A percentile compares a stretch with the other conserved stretches of the same genome.
Evolutionary conservation across 2,888 invertebrate genomes (phyloP).

Genomic region (Gandaritis pyraliata): DNA sequence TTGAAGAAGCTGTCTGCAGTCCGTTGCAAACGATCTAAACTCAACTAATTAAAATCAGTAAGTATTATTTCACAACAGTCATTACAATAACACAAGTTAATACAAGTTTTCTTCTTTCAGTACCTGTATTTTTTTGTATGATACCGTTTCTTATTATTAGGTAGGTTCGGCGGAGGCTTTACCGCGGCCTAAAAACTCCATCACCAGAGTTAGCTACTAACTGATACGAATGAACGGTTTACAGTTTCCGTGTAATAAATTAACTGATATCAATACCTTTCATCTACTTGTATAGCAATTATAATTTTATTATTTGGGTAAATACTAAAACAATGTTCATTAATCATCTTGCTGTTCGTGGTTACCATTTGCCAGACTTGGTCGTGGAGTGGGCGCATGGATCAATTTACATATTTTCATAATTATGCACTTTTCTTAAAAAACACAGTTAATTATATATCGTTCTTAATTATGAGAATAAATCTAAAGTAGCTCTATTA

Average conservation of each 20-base stretch:
- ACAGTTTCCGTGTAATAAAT: slow-evolving; percentile 13
- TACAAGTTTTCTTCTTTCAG: no score
- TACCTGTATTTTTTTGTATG: no score
- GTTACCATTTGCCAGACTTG: slow-evolving; percentile 54
- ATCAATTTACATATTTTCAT: slow-evolving; percentile 74
- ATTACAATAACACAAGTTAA: no score
- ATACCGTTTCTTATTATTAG: no score
- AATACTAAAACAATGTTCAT: slow-evolving; percentile 67
- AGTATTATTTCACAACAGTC: no score
- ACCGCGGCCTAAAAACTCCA: no score
- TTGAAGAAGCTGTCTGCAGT: no score
- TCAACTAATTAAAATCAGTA: no score
- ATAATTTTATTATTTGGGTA: slow-evolving; percentile 63
- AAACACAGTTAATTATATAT: not conserved
- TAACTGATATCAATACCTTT: slow-evolving; percentile 27
- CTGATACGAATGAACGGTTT: no score
- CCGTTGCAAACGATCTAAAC: no score
- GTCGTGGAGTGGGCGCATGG: slow-evolving; percentile 48
- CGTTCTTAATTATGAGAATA: not conserved
- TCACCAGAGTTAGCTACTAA: no score
- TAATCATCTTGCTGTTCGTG: slow-evolving; percentile 68
- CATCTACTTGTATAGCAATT: slow-evolving; percentile 31
- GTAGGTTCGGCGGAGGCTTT: no score
- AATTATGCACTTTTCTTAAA: slow-evolving; percentile 41
- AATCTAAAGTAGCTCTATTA: not conserved